Evolutionary conservation across 2,113 vertebrate genomes (phyloP), one percentile per base, ranked within the genome.

Genomic region (Myocastor coypus): DNA sequence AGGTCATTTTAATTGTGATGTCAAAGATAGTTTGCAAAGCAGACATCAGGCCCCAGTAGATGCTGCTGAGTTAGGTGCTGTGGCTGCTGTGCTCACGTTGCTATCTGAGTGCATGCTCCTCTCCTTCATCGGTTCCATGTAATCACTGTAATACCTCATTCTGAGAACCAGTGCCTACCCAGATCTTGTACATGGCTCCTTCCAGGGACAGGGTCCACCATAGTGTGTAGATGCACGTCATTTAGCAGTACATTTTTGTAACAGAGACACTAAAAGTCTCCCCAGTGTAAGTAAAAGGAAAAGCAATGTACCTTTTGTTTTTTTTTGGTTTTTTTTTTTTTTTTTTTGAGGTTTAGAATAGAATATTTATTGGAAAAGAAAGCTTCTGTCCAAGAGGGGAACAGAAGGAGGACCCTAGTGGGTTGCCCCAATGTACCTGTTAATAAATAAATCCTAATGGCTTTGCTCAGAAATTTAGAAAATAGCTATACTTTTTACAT

Each of bases 61-160:
- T 26, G 66, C 63, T 90, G 24, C 46, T 86, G 82, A 4, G 26
- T 85, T 90, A 8, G 80, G 12, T 94, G 68, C 80, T 22, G 28
- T 94, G 80, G 82, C 94, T 96, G 42, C 94, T 96, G 6, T 94
- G 78, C 64, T 95, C 63, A 69, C 46, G 17, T 40, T 85, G 37
- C 64, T 95, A 10, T 91, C 81, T 91, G 92, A 95, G 91, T 94
- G 92, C 97, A 93, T 92, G 92, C 16, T 96, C 40, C 96, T 94
- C 85, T 96, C 84, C 89, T 87, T 95, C 84, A 78, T 91, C 92
- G 84, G 85, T 93, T 97, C 64, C 82, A 14, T 95, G 93, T 94
- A 91, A 81, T 94, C 83, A 94, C 32, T 95, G 8, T 91, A 93
- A 82, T 82, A 42, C 78, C 75, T 95, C 37, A 87, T 95, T 91